These are phyloP conservation scores for Temnothorax rugatulus DNA, from an alignment of 2,888 invertebrate genomes.

Conservation along the genomic window DNA sequence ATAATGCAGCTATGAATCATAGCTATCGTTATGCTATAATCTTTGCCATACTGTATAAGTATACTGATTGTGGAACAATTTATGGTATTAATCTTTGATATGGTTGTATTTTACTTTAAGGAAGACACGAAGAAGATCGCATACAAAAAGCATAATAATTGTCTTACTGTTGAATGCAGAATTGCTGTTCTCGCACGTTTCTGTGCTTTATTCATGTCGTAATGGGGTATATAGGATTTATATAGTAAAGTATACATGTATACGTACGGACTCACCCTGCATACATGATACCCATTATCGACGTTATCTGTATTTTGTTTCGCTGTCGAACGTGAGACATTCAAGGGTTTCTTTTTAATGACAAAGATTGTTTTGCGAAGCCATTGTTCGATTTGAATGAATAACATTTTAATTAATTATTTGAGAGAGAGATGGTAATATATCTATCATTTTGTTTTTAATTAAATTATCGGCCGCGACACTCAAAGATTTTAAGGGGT, in stretches of 20 bases:
- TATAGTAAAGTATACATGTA: conserved; percentile 22
- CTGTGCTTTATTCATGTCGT: conserved; percentile 15
- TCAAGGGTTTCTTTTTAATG: background rate
- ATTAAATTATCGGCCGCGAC: background rate
- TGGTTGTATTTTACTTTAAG: background rate
- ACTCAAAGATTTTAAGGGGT: background rate
- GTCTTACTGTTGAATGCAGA: background rate
- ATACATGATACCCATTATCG: conserved; percentile 14
- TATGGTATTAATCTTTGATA: background rate
- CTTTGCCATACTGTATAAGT: background rate
- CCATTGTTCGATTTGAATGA: background rate
- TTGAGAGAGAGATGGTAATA: background rate
- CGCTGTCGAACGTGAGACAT: background rate
- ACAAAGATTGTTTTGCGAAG: background rate
- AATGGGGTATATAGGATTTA: background rate
- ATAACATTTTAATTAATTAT: conserved; percentile 3
- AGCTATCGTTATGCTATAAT: background rate
- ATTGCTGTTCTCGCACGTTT: conserved; percentile 1
- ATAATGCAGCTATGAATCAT: background rate
- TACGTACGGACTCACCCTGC: background rate
- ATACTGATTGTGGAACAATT: background rate
- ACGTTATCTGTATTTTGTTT: conserved; percentile 23
- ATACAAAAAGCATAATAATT: conserved; percentile 16
- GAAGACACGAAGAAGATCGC: background rate
- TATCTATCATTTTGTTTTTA: background rate